Evolutionary conservation across 2,797 vertebrate species (phyloP).

Genomic region (Enteromius afrohamiltoni): DNA sequence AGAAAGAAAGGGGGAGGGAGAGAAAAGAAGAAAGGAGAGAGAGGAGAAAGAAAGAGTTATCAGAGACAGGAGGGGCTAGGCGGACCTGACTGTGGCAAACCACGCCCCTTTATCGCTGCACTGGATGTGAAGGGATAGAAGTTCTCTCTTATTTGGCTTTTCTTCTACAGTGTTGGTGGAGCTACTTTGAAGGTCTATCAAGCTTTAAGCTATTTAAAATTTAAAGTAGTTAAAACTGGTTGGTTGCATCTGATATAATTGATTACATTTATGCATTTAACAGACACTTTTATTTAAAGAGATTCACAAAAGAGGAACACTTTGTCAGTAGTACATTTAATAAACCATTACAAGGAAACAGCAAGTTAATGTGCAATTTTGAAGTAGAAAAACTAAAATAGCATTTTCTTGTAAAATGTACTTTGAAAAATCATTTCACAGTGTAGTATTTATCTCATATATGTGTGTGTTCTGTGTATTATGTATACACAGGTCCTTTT

Average conservation of each 20-base stretch:
- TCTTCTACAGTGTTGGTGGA: neutral
- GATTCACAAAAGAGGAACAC: neutral
- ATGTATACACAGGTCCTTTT: too few species aligned
- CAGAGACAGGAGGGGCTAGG: slow-evolving; percentile 30
- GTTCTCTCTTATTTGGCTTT: neutral
- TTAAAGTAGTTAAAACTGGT: neutral
- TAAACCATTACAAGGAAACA: neutral
- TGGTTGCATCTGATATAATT: neutral
- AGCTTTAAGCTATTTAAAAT: neutral
- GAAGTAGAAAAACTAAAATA: too few species aligned
- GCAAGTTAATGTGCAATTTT: neutral
- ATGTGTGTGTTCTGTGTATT: too few species aligned
- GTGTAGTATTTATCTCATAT: too few species aligned
- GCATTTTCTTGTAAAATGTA: too few species aligned
- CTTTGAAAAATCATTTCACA: neutral
- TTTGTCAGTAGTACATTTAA: neutral
- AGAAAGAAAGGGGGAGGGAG: slow-evolving; percentile 46
- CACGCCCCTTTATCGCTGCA: slow-evolving; percentile 7
- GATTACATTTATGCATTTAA: neutral
- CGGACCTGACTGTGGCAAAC: neutral
- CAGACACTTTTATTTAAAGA: neutral
- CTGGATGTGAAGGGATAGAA: neutral
- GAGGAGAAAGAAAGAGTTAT: slow-evolving; percentile 40
- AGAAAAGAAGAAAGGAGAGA: slow-evolving; percentile 19
- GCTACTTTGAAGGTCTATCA: neutral